These are phyloP conservation scores for Patella vulgata DNA, from an alignment of 1,140 invertebrate genomes.

Conservation along the genomic window DNA sequence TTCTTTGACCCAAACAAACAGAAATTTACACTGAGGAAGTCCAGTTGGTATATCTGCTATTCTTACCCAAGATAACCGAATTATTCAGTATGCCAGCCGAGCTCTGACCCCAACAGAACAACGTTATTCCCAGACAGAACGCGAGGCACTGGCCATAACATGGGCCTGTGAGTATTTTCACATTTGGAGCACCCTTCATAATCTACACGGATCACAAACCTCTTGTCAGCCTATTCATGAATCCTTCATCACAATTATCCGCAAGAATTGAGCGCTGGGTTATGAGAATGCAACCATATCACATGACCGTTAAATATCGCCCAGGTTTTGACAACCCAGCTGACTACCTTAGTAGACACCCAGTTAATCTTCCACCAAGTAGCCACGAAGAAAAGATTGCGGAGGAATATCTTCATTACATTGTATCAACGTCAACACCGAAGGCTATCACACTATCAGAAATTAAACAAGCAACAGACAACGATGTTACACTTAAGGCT, in stretches of 20 bases:
- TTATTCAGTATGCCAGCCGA: conserved; percentile 33
- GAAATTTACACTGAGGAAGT: conserved; percentile 31
- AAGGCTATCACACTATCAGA: conserved; percentile 3
- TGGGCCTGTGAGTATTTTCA: conserved; percentile 66
- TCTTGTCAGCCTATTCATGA: conserved; percentile 39
- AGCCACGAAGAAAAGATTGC: background rate
- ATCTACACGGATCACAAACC: conserved; percentile 63
- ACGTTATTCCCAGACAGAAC: conserved; percentile 65
- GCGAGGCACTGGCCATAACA: conserved; percentile 63
- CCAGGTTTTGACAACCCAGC: conserved; percentile 12
- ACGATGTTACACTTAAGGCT: background rate
- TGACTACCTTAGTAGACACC: conserved; percentile 13
- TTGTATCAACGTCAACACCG: background rate
- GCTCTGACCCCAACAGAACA: conserved; percentile 36
- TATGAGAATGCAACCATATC: conserved; percentile 35
- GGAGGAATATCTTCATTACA: background rate
- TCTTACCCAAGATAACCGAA: conserved; percentile 16
- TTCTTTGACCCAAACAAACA: conserved; percentile 33
- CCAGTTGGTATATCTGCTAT: conserved; percentile 32
- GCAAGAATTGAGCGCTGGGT: conserved; percentile 38
- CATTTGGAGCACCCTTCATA: conserved; percentile 58
- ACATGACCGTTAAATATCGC: conserved; percentile 21
- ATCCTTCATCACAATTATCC: conserved; percentile 24
- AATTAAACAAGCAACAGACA: background rate
- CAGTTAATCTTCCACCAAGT: conserved; percentile 17